These are phyloP conservation scores for Setophaga petechia DNA, from an alignment of 2,113 vertebrate genomes.

Conservation along the genomic window DNA sequence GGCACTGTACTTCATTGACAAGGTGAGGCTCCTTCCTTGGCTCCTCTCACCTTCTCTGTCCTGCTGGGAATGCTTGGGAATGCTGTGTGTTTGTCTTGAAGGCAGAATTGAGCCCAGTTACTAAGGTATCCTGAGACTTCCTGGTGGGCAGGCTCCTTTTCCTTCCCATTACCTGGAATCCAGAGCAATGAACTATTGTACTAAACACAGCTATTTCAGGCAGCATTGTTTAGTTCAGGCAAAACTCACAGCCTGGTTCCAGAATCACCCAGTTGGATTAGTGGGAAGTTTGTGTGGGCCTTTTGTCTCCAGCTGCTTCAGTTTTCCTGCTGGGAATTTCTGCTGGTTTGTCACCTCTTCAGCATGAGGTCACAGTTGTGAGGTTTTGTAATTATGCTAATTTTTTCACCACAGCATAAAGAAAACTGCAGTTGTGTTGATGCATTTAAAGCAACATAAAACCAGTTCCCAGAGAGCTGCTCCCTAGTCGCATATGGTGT, in stretches of 20 bases:
- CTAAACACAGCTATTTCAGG: conserved; percentile 9
- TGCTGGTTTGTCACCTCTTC: conserved; percentile 33
- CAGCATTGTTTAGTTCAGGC: conserved; percentile 31
- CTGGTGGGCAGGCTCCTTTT: conserved; percentile 21
- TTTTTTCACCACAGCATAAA: not conserved
- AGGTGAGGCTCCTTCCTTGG: conserved; percentile 72
- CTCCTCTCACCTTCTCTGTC: not conserved
- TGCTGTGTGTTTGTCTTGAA: not conserved
- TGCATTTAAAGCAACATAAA: not conserved
- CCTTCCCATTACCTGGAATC: conserved; percentile 53
- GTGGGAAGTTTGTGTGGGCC: not conserved
- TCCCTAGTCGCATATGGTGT: not conserved
- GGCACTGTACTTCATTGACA: conserved; percentile 95
- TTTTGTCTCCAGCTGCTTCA: conserved; percentile 44
- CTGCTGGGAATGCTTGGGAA: not conserved
- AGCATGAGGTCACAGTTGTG: not conserved
- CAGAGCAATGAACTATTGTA: conserved; percentile 41
- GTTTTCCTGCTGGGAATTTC: conserved; percentile 38
- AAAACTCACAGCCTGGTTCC: conserved; percentile 27
- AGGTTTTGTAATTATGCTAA: not conserved
- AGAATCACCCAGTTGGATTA: not conserved
- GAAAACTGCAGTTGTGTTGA: not conserved
- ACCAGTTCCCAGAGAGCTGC: not conserved
- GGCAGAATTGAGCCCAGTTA: not conserved
- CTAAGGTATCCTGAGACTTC: not conserved